Conservation (phyloP, 1,140 invertebrate genomes). For the Neocloeon triangulifer region DNA sequence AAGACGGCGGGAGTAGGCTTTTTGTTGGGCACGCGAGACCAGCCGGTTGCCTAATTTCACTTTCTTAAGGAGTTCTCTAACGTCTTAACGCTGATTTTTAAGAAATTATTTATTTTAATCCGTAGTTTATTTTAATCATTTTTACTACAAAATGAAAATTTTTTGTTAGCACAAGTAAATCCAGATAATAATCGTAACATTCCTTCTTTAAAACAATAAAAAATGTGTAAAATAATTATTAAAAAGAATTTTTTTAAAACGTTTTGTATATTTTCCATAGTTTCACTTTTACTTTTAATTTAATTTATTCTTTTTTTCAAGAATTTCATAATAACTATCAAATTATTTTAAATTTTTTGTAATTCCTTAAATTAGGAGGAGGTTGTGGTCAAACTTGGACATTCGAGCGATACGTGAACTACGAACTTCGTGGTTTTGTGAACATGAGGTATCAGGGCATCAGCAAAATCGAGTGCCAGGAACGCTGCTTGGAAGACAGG, state of each 20-base stretch:
- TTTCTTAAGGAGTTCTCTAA: not conserved
- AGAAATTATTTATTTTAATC: no score
- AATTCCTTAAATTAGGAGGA: conserved; percentile 10
- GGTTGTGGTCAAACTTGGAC: conserved; percentile 19
- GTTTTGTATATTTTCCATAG: not conserved
- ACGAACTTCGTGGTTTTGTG: conserved; percentile 15
- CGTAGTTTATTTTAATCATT: no score
- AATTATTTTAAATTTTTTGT: not conserved
- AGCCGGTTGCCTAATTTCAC: no score
- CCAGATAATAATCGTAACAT: no score
- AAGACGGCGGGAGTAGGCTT: not conserved
- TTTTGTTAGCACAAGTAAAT: no score
- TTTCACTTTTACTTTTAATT: no score
- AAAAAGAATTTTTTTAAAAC: not conserved
- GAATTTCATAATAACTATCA: not conserved
- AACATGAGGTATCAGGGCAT: conserved; percentile 15
- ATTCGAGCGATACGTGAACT: conserved; percentile 21
- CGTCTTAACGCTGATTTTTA: no score
- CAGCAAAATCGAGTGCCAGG: conserved; percentile 20
- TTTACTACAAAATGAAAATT: no score
- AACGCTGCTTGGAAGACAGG: conserved; percentile 20
- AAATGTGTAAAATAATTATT: no score
- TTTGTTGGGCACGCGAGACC: no score
- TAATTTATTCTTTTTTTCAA: not conserved
- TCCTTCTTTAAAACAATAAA: no score